phyloP scores from a whole-genome alignment of 30 jellyfish, hydroid and myxozoan species.

The Phacellophora camtschatica region DNA sequence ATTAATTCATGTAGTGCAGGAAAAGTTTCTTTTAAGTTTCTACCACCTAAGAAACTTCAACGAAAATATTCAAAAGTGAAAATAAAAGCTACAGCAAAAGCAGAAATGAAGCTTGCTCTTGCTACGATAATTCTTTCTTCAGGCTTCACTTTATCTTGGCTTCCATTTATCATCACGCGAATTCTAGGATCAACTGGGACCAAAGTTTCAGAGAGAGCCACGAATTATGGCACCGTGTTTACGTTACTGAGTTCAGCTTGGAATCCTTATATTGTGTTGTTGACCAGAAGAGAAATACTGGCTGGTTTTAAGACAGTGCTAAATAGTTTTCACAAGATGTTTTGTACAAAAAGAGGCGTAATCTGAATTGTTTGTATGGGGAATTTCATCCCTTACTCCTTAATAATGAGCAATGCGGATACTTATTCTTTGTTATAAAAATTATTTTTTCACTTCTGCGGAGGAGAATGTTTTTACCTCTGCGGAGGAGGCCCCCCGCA shows the following conservation, averaged over 20 bases:
- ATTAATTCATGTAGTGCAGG: too few relatives aligned
- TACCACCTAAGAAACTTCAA: not conserved
- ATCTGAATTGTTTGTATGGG: too few relatives aligned
- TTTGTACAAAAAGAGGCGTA: too few relatives aligned
- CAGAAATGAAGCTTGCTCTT: conserved; percentile 52
- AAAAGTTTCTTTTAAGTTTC: not conserved
- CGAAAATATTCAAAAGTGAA: not conserved
- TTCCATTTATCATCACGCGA: conserved; percentile 35
- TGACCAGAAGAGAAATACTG: conserved; percentile 25
- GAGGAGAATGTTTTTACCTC: too few relatives aligned
- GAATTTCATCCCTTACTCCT: too few relatives aligned
- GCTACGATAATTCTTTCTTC: conserved; percentile 42
- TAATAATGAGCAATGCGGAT: too few relatives aligned
- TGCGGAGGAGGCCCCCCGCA: too few relatives aligned
- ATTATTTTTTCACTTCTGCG: too few relatives aligned
- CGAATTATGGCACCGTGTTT: conserved; percentile 16
- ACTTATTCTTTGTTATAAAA: too few relatives aligned
- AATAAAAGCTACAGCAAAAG: not conserved
- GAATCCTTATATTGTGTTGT: conserved; percentile 41
- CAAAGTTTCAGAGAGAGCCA: conserved; percentile 13
- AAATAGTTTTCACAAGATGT: not conserved
- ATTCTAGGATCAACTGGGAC: not conserved
- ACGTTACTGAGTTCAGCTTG: conserved; percentile 47
- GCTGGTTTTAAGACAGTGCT: conserved; percentile 11
- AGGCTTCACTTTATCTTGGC: conserved; percentile 41